A percentile compares a stretch with the other conserved stretches of the same genome.
Evolutionary conservation across 2,113 vertebrate genomes (phyloP).

Genomic region (Parus major): DNA sequence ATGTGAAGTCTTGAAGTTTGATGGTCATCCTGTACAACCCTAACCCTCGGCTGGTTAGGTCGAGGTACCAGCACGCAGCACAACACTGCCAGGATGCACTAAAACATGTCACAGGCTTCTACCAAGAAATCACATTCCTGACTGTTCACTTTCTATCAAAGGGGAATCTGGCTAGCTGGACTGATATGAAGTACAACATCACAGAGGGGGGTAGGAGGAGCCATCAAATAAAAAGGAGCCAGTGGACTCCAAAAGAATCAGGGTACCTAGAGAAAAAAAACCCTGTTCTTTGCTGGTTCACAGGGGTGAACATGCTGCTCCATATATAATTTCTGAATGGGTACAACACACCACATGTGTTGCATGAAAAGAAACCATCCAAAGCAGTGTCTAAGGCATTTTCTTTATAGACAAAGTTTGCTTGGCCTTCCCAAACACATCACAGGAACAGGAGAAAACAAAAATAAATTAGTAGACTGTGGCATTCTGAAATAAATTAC

Average conservation of each 20-base stretch:
- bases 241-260: background rate
- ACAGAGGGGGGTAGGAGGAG: background rate
- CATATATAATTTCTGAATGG: background rate
- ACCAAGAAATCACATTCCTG: background rate
- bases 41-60: background rate
- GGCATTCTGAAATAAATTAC: background rate
- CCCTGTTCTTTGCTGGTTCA: background rate
- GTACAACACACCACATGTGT: background rate
- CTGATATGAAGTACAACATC: background rate
- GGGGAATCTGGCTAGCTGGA: background rate
- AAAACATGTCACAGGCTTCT: rapidly evolving
- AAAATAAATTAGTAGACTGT: background rate
- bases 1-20: background rate
- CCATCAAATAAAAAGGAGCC: background rate
- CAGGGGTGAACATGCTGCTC: background rate
- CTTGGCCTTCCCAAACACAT: background rate
- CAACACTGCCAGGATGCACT: background rate
- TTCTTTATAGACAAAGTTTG: background rate
- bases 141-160: background rate
- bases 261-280: background rate
- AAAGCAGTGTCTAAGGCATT: background rate
- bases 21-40: background rate
- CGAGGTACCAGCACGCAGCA: background rate
- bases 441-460: background rate
- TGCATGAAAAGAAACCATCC: background rate